Evolutionary conservation across 2,797 vertebrate genomes (phyloP).

Genomic region (Tragopan temminckii): DNA sequence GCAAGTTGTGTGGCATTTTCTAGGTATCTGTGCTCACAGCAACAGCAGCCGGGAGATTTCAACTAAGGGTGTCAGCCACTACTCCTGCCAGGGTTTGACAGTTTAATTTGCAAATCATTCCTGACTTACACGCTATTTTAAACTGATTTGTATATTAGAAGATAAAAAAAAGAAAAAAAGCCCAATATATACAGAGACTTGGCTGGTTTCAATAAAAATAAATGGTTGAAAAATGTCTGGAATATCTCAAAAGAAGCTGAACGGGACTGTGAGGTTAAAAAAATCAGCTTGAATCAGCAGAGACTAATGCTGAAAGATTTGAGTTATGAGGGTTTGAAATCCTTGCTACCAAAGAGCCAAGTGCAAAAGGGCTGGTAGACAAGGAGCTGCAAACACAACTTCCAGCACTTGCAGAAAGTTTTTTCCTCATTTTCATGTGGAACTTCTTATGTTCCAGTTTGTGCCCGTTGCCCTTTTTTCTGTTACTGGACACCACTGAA

Average conservation of each 20-base stretch:
- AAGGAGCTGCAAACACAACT: background rate
- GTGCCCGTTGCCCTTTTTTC: too few relatives aligned
- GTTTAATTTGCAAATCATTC: constrained; percentile 74
- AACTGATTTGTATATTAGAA: constrained; percentile 68
- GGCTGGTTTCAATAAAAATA: constrained; percentile 70
- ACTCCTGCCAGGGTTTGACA: constrained; percentile 48
- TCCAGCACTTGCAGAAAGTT: background rate
- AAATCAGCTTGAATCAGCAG: constrained; percentile 61
- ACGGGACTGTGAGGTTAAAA: constrained; percentile 33
- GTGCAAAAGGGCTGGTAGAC: background rate
- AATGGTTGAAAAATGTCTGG: constrained; percentile 72
- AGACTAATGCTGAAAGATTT: constrained; percentile 52
- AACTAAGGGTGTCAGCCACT: background rate
- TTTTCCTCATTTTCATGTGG: too few relatives aligned
- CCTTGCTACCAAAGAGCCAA: constrained; percentile 39
- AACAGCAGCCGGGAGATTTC: constrained; percentile 30
- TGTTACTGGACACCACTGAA: too few relatives aligned
- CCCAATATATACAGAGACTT: constrained; percentile 65
- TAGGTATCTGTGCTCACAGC: background rate
- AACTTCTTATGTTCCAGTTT: too few relatives aligned
- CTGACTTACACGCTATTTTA: constrained; percentile 71
- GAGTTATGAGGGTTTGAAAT: constrained; percentile 55
- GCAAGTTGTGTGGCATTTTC: constrained; percentile 18
- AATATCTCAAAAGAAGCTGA: constrained; percentile 49
- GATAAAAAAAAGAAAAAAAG: background rate